Percentiles rank a stretch among this genome's conserved stretches.
Conservation (phyloP, 1,140 invertebrate species). For the Watersipora subatra region DNA sequence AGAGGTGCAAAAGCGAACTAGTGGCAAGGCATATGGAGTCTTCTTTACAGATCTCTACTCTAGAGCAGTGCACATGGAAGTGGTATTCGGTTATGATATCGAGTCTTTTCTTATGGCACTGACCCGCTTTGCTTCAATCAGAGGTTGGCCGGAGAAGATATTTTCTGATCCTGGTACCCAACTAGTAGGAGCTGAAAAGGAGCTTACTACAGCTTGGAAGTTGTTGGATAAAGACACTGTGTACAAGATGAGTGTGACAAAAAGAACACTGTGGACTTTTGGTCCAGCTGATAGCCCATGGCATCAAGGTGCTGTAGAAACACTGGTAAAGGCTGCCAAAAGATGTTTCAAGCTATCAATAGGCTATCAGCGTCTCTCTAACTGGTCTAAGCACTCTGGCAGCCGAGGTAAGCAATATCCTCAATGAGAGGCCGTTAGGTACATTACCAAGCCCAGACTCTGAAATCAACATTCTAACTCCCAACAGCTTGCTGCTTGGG, state of each 20-base stretch:
- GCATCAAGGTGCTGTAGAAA: background rate
- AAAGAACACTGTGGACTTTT: background rate
- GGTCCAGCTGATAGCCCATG: background rate
- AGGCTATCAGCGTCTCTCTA: background rate
- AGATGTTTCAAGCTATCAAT: background rate
- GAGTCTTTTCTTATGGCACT: background rate
- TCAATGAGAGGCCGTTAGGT: background rate
- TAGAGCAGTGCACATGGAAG: constrained; percentile 6
- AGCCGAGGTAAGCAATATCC: background rate
- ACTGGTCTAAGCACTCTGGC: background rate
- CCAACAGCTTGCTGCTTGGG: background rate
- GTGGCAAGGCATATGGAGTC: constrained; percentile 6
- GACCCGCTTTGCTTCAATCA: background rate
- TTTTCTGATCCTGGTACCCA: constrained; percentile 3
- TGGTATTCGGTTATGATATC: constrained; percentile 1
- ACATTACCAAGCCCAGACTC: background rate
- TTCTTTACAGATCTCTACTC: constrained; percentile 1
- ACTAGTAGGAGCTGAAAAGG: constrained; percentile 3
- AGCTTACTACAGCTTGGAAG: background rate
- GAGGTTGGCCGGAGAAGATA: constrained; percentile 1
- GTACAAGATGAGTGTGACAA: background rate
- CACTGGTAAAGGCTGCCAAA: background rate
- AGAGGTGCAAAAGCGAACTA: background rate
- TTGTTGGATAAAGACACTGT: background rate
- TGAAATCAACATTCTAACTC: background rate